Base-by-base conservation (phyloP, 2,113 vertebrate species). In the Progne subis region DNA sequence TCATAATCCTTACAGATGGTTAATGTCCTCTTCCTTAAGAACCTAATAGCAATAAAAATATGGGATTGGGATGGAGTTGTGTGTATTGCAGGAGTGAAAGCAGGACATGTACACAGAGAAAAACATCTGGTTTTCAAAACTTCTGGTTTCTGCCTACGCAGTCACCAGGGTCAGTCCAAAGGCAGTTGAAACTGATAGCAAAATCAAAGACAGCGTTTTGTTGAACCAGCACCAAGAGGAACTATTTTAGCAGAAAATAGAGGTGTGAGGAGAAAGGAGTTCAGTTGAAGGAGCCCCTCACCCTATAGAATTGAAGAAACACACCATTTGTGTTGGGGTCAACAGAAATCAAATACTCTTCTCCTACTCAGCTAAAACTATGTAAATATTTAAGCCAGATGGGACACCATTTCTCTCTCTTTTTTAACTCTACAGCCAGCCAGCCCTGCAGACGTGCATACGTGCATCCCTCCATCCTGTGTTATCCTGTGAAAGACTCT, bases 311-410 rank as follows among this genome's bases (percentile, higher is more conserved):
- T 39, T 82, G n/a, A 76, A 70, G 75, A 77, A 84, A 85, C 39
- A 75, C 20, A 15, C 21, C 4, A 1, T 85, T 82, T 69, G 43
- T 47, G 23, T 52, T 59, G 28, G 14, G 43, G 10, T 88, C 37
- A 88, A 29, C n/a, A 29, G 28, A 94, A 90, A 68, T 84, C 25
- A 83, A 93, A 84, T 64, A 50, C 61, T 86, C 24, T 92, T 81
- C 65, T 86, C 20, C 47, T 46, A 63, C 43, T 88, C 47, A 71
- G 25, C 32, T 65, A 85, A 85, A 91, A 80, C 47, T 68, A n/a
- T 52, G 69, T 71, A 83, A 96, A 94, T 90, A 95, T 94, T 95
- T 96, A 95, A 93, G 53, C 43, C 68, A 91, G 61, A 44, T 57
- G 81, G 61, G 37, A 84, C 11, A 89, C 9, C 1, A 12, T 60